Conservation (phyloP, 2,888 invertebrate genomes). For the Scaptomyza tumidula region DNA sequence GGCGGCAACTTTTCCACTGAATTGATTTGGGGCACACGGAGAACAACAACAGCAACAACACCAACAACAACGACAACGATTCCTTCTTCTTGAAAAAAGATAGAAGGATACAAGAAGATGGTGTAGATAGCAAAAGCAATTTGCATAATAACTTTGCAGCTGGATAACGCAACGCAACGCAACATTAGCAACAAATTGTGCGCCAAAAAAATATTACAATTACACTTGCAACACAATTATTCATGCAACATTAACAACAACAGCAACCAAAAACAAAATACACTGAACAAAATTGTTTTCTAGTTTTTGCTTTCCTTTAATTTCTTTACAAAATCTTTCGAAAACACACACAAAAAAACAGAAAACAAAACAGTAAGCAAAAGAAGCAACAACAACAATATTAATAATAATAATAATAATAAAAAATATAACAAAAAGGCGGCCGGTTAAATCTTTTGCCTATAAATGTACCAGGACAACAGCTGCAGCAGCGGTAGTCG, state of each 20-base stretch:
- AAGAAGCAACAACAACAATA: slow-evolving; percentile 1
- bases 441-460: slow-evolving; percentile 51
- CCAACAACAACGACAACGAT: neutral
- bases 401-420: neutral
- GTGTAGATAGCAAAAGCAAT: slow-evolving; percentile 48
- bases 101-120: slow-evolving; percentile 29
- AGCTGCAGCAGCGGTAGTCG: slow-evolving; percentile 83
- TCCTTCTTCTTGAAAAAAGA: neutral
- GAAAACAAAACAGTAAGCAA: slow-evolving; percentile 5
- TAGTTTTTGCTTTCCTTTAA: neutral
- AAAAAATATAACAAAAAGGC: neutral
- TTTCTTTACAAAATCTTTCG: neutral
- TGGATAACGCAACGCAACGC: slow-evolving; percentile 45
- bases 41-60: slow-evolving; percentile 30
- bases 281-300: slow-evolving; percentile 3
- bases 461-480: slow-evolving; percentile 83
- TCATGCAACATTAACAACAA: slow-evolving; percentile 17
- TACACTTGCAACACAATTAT: neutral
- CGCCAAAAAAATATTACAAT: slow-evolving; percentile 13
- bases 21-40: slow-evolving; percentile 58
- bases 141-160: slow-evolving; percentile 57
- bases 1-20: slow-evolving; percentile 77
- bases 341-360: neutral
- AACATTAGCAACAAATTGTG: slow-evolving; percentile 59
- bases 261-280: neutral